phyloP scores from a whole-genome alignment of 2,888 invertebrate genomes.

The Caenorhabditis uteleia region DNA sequence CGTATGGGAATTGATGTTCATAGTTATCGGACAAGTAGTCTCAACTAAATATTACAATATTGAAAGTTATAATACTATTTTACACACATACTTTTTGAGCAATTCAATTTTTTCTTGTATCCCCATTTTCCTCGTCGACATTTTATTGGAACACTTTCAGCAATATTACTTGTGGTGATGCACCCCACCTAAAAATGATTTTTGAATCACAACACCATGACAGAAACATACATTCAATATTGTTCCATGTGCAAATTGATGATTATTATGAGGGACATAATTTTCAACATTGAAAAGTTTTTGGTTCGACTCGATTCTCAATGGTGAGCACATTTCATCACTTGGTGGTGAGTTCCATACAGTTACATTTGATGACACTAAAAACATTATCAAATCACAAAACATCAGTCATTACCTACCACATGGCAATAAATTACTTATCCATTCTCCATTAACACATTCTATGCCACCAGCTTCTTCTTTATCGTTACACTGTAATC shows the following conservation, averaged over 20 bases:
- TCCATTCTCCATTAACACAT: constrained; percentile 67
- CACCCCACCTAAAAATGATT: constrained; percentile 32
- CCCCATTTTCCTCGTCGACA: constrained; percentile 63
- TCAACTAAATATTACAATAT: constrained; percentile 31
- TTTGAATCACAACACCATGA: no score
- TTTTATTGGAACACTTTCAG: constrained; percentile 43
- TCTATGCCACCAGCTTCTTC: constrained; percentile 62
- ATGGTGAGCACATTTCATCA: constrained; percentile 48
- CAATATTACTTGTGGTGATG: constrained; percentile 20
- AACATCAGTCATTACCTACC: constrained; percentile 23
- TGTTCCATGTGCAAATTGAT: constrained; percentile 63
- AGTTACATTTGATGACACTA: constrained; percentile 36
- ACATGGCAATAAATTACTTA: constrained; percentile 61
- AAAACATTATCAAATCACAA: not conserved
- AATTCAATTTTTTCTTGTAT: constrained; percentile 47
- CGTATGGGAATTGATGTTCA: constrained; percentile 46
- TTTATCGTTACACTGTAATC: constrained; percentile 45
- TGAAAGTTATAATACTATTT: not conserved
- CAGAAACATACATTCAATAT: constrained; percentile 40
- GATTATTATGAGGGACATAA: constrained; percentile 43
- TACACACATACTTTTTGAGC: constrained; percentile 40
- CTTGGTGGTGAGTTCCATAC: constrained; percentile 18
- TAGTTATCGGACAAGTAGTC: constrained; percentile 50
- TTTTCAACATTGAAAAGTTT: constrained; percentile 57
- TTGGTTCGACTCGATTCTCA: constrained; percentile 31